Percentiles rank a stretch among this genome's conserved stretches.
Conservation (phyloP, 2,888 invertebrate species). For the Cerceris ruficornis region DNA sequence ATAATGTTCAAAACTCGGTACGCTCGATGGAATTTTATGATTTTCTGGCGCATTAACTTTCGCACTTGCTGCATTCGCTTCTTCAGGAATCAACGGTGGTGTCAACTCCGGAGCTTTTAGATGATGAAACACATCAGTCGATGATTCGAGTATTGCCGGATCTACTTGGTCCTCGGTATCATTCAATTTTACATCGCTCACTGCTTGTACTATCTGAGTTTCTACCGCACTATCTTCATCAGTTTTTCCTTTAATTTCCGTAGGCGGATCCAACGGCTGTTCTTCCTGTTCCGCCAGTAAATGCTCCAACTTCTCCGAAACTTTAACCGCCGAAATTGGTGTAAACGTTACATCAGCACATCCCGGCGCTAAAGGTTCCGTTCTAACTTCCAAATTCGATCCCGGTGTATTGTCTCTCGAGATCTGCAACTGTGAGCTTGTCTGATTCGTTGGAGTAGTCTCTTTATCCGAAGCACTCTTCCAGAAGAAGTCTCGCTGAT, state of each 20-base stretch:
- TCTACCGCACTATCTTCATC: not conserved
- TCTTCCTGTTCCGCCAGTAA: constrained; percentile 73
- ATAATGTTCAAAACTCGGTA: constrained; percentile 29
- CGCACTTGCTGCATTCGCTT: constrained; percentile 8
- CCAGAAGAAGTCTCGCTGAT: constrained; percentile 39
- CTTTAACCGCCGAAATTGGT: constrained; percentile 73
- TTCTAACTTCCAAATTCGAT: constrained; percentile 6
- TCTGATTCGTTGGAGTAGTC: not conserved
- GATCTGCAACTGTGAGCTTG: constrained; percentile 2
- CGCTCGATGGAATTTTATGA: constrained; percentile 19
- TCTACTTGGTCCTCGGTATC: constrained; percentile 63
- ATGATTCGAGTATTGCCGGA: constrained; percentile 49
- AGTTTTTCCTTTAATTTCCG: constrained; percentile 2
- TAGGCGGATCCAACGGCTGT: constrained; percentile 34
- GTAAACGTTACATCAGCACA: constrained; percentile 59
- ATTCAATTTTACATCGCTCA: constrained; percentile 8
- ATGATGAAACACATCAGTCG: constrained; percentile 26
- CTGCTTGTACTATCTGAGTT: constrained; percentile 2
- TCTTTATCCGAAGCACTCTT: constrained; percentile 22
- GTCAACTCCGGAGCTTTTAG: constrained; percentile 16
- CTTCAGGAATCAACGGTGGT: not conserved
- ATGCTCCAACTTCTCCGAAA: constrained; percentile 76
- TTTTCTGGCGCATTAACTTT: constrained; percentile 11
- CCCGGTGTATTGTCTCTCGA: not conserved
- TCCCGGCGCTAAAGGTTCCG: not conserved